Conservation (phyloP, 2,113 vertebrate genomes). For the Phyllopteryx taeniolatus region DNA sequence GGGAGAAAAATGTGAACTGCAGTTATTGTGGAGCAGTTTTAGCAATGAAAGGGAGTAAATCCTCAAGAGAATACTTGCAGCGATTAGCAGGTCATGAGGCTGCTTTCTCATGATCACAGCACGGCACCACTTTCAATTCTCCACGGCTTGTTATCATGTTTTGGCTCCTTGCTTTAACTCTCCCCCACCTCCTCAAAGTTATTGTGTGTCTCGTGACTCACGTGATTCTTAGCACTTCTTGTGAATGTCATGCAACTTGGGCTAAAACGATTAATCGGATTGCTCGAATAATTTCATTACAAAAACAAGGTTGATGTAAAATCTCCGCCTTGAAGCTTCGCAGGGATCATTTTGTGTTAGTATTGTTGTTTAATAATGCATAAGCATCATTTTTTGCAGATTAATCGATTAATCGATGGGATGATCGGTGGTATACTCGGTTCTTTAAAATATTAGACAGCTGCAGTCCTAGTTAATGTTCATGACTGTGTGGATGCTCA, state of each 20-base stretch:
- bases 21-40: conserved; percentile 2
- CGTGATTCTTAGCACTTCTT: not conserved
- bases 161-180: not conserved
- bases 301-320: not conserved
- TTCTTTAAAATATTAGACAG: too few species aligned
- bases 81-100: conserved; percentile 52
- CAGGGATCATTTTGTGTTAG: not conserved
- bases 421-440: too few species aligned
- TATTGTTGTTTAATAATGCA: too few species aligned
- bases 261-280: too few species aligned
- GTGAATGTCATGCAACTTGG: not conserved
- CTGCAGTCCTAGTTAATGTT: too few species aligned
- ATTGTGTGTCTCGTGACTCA: not conserved
- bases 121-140: conserved; percentile 5
- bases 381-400: too few species aligned
- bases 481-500: too few species aligned
- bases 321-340: too few species aligned
- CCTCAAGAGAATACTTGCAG: conserved; percentile 31
- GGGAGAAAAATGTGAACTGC: conserved; percentile 2
- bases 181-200: not conserved
- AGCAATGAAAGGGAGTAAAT: conserved; percentile 5
- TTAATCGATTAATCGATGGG: not conserved
- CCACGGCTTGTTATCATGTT: conserved; percentile 16
- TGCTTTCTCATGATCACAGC: conserved; percentile 33
- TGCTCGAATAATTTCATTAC: too few species aligned